Conservation (phyloP, 2,797 vertebrate genomes). For the Sebastes matsubarae region DNA sequence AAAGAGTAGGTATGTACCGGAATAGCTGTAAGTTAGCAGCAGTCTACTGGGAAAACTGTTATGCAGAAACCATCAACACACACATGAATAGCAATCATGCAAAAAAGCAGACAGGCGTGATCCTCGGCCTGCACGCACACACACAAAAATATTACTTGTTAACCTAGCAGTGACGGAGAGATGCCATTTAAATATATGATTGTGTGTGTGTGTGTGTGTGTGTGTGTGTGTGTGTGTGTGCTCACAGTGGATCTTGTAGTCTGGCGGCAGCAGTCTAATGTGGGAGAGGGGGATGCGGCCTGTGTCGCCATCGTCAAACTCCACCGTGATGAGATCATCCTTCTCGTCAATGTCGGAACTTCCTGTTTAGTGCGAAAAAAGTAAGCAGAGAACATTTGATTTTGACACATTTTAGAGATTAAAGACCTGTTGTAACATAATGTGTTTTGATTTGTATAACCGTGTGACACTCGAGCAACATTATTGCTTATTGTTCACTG, state of each 20-base stretch:
- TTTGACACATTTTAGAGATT: not conserved
- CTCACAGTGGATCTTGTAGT: conserved; percentile 99
- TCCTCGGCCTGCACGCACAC: not conserved
- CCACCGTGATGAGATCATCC: conserved; percentile 95
- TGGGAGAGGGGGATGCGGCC: conserved; percentile 97
- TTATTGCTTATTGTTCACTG: not conserved
- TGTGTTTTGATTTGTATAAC: not conserved
- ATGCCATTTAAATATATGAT: not conserved
- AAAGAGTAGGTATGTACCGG: not conserved
- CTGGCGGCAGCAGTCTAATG: conserved; percentile 94
- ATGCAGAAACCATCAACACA: conserved; percentile 11
- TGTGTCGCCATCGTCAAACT: conserved; percentile 97
- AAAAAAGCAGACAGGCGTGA: not conserved
- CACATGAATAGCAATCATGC: not conserved
- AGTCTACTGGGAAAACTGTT: conserved; percentile 12
- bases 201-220: not conserved
- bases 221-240: rapidly evolving
- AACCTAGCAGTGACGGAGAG: not conserved
- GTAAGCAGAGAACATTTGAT: not conserved
- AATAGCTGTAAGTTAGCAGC: not conserved
- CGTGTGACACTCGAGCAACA: not conserved
- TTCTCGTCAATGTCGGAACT: conserved; percentile 90
- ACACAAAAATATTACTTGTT: not conserved
- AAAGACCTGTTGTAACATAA: not conserved
- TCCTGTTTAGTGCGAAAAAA: conserved; percentile 76